Evolutionary conservation across 2,888 invertebrate genomes (phyloP), one percentile per base, ranked within the genome.

Genomic region (Steinernema hermaphroditum): DNA sequence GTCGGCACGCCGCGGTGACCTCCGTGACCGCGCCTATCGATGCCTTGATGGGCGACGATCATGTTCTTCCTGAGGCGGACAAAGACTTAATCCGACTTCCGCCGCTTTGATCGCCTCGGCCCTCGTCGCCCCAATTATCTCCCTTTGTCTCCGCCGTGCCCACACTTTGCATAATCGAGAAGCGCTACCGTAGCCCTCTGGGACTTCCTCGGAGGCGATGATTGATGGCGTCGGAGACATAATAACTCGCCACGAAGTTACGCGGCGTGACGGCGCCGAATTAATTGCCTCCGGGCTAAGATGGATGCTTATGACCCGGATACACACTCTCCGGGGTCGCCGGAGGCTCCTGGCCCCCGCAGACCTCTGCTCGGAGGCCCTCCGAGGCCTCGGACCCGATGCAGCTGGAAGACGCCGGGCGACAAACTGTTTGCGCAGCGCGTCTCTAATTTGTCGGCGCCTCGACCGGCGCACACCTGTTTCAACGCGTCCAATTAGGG

Each of bases 1-100:
- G n/a, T n/a, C n/a, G n/a, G n/a, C 54, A 24, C 22, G 4, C 22
- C 24, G 4, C 12, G 54, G 24, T 27, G 54, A 54, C 54, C 54
- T 54, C 22, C 54, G 19, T 54, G 54, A 54, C 54, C 54, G 54
- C 22, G 54, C 24, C 54, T 54, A 54, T 54, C 54, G 54, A 22
- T 54, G 54, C 6, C 54, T 22, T 54, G 54, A 54, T 54, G n/a
- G n/a, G n/a, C 27, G 54, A 54, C 54, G 54, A 54, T 54, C 54
- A 54, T 54, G 54, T 54, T 54, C 54, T 54, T 22, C 54, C 16
- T 54, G 6, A 22, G 54, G 54, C 54, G 54, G 24, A 54, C 54
- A 54, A 54, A 54, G 54, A 54, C 54, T 54, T 54, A 54, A 54
- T 54, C 54, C 54, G 43, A 54, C 54, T 54, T 54, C 54, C 54